These are phyloP conservation scores for Epinotia demarniana DNA, from an alignment of 2,888 invertebrate genomes.

Conservation along the genomic window DNA sequence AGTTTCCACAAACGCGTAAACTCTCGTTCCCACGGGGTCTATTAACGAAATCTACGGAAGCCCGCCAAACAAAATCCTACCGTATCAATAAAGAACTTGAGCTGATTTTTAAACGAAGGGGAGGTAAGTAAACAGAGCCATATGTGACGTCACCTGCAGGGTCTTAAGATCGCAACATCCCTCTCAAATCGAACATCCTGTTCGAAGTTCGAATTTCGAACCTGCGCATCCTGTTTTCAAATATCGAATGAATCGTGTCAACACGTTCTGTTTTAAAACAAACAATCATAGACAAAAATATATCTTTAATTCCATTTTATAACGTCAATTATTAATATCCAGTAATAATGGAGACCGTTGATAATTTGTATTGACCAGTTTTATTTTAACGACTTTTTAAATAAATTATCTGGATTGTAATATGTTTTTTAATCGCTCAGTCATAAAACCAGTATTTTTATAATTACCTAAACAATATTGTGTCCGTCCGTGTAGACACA, in stretches of 20 bases:
- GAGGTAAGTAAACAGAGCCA: constrained; percentile 50
- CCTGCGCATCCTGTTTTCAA: constrained; percentile 71
- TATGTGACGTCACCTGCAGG: constrained; percentile 75
- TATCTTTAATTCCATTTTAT: constrained; percentile 11
- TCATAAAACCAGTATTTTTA: constrained; percentile 32
- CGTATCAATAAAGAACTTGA: constrained; percentile 46
- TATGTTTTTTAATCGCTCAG: constrained; percentile 17
- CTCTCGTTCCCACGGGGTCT: constrained; percentile 74
- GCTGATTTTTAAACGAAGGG: constrained; percentile 48
- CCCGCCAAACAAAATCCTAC: constrained; percentile 28
- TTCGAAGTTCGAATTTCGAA: constrained; percentile 65
- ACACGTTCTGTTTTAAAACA: constrained; percentile 37
- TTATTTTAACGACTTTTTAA: constrained; percentile 29
- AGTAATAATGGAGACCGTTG: not conserved
- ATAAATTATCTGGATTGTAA: constrained; percentile 22
- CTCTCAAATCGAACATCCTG: constrained; percentile 75
- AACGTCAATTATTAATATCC: constrained; percentile 19
- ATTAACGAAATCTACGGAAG: constrained; percentile 46
- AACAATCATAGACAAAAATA: constrained; percentile 29
- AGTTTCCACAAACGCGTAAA: constrained; percentile 77
- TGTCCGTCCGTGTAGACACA: constrained; percentile 9
- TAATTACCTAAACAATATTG: constrained; percentile 34
- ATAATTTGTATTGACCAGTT: constrained; percentile 30
- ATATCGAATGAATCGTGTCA: constrained; percentile 48
- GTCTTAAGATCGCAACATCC: constrained; percentile 81